A percentile compares a stretch with the other conserved stretches of the same genome.
These are phyloP conservation scores for Scaptodrosophila lebanonensis DNA, from an alignment of 1,140 invertebrate species.

Conservation along the genomic window DNA sequence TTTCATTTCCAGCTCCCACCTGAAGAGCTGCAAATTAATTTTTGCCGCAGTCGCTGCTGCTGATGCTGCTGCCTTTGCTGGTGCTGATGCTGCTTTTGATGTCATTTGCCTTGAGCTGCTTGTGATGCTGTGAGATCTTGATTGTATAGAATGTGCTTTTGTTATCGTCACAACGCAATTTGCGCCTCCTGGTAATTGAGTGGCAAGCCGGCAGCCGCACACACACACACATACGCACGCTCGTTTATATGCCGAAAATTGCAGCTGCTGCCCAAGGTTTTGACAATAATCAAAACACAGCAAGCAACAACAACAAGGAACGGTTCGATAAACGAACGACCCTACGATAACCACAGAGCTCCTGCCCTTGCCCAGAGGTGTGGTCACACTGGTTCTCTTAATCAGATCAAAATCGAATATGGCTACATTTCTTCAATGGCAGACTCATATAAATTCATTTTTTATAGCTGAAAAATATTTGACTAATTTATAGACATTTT, in stretches of 20 bases:
- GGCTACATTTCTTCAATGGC: no score
- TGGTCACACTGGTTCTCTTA: no score
- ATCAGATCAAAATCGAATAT: no score
- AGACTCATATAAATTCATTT: no score
- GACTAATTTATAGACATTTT: no score
- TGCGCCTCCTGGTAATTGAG: constrained; percentile 43
- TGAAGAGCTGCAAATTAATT: constrained; percentile 56
- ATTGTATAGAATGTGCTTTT: constrained; percentile 29
- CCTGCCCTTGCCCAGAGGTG: no score
- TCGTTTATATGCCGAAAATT: constrained; percentile 61
- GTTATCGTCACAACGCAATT: constrained; percentile 54
- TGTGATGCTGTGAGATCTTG: constrained; percentile 32
- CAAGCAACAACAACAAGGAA: no score
- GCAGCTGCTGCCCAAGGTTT: constrained; percentile 62
- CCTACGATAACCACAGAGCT: no score
- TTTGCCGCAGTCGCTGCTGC: not conserved
- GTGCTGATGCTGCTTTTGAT: no score
- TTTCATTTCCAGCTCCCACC: constrained; percentile 47
- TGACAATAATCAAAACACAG: constrained; percentile 67
- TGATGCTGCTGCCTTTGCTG: not conserved
- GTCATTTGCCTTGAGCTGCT: not conserved
- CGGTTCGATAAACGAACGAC: no score
- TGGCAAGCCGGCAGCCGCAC: constrained; percentile 8
- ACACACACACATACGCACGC: constrained; percentile 10
- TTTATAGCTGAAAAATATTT: no score